Evolutionary conservation across 2,797 vertebrate genomes (phyloP), one percentile per base, ranked within the genome.

Genomic region (Cetoscarus ocellatus): DNA sequence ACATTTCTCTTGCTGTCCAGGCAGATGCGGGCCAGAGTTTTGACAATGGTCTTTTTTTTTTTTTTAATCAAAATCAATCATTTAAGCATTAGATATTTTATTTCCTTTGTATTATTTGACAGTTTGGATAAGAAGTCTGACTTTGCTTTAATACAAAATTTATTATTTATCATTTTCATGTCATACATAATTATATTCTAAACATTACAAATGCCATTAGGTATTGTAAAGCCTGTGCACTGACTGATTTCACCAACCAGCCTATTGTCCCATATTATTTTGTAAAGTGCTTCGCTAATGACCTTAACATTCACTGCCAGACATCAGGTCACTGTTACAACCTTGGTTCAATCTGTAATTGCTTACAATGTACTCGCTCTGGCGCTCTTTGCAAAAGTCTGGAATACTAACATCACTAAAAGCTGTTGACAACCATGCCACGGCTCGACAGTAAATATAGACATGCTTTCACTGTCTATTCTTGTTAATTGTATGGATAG

Each of bases 281-380:
- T 52, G 54, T 45, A 27, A 73, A 79, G 62, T 59, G 45, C 52
- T 70, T 62, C 62, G 53, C 69, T 84, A 82, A 85, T 80, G 53
- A 66, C 70, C 53, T 67, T 34, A 36, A 19, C 81, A 68, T 80
- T 55, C 57, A 50, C 83, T 8, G 38, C 76, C 59, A 63, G 75
- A 75, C 73, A 58, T 19, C 59, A 60, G 54, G 38, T 73, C 67
- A 51, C 60, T 18, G 40, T 73, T 69, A 76, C 62, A 80, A 80
- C 78, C 66, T 13, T 12, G 45, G 60, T 17, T 18, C 47, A 63
- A 70, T 57, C 69, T 47, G 71, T 88, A 77, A 80, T 65, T 48
- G n/a, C 55, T n/a, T 39, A 60, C 72, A 44, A 67, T 70, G 61
- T 9, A 1, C 17, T 7, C 50, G 39, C 65, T 65, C 40, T 13